phyloP scores from a whole-genome alignment of 2,888 invertebrate genomes.

The Xylota sylvarum region DNA sequence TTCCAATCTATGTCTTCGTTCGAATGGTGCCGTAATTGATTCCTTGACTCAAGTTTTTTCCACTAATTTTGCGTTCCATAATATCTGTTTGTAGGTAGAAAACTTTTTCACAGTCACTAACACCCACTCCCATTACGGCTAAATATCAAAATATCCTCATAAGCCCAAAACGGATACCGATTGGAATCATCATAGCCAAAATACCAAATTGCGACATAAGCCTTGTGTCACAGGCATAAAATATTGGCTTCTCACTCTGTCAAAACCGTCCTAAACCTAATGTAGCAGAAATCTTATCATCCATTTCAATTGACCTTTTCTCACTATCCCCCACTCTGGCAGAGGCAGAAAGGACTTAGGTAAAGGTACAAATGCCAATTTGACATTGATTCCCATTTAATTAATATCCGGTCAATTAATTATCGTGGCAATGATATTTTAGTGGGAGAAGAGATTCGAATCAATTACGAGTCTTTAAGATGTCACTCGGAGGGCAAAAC shows the following conservation, averaged over 20 bases:
- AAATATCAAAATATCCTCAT: too few relatives aligned
- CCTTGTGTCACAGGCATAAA: background rate
- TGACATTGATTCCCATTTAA: slow-evolving; percentile 61
- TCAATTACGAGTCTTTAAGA: slow-evolving; percentile 59
- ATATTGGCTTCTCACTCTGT: background rate
- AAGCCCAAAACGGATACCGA: too few relatives aligned
- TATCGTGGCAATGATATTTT: slow-evolving; percentile 50
- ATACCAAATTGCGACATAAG: background rate
- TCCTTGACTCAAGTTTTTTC: too few relatives aligned
- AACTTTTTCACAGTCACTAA: too few relatives aligned
- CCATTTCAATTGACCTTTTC: slow-evolving; percentile 1
- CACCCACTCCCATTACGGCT: too few relatives aligned
- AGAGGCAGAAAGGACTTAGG: background rate
- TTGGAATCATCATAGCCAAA: background rate
- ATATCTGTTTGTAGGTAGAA: too few relatives aligned
- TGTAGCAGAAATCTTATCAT: slow-evolving; percentile 3
- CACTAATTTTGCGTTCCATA: too few relatives aligned
- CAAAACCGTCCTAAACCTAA: background rate
- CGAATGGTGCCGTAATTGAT: too few relatives aligned
- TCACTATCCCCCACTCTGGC: background rate
- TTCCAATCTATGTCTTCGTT: too few relatives aligned
- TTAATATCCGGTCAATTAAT: slow-evolving; percentile 66
- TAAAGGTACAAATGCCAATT: slow-evolving; percentile 44
- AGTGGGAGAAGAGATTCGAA: slow-evolving; percentile 47
- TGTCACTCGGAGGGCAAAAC: slow-evolving; percentile 51